Conservation (phyloP, 2,797 vertebrate genomes). For the Halcyon badia region DNA sequence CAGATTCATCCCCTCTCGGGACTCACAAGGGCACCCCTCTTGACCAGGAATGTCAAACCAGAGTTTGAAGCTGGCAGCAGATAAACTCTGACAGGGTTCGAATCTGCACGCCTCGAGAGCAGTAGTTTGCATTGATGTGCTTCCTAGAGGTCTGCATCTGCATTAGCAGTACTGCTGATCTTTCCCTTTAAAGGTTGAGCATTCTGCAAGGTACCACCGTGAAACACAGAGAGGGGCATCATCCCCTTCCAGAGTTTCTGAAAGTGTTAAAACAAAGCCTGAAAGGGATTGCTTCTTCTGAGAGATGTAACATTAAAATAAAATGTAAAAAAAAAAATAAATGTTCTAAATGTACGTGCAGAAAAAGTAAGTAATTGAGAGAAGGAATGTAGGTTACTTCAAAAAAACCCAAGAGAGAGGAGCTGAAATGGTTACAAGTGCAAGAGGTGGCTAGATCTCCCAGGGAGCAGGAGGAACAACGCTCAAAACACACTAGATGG, state of each 20-base stretch:
- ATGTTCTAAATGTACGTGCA: neutral
- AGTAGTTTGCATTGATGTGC: slow-evolving; percentile 18
- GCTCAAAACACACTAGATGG: neutral
- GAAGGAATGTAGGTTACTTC: neutral
- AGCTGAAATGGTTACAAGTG: neutral
- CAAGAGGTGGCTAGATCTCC: neutral
- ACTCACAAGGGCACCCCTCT: slow-evolving; percentile 46
- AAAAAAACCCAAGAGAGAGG: neutral
- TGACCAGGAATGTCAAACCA: slow-evolving; percentile 66
- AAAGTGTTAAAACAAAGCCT: neutral
- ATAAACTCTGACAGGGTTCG: slow-evolving; percentile 39
- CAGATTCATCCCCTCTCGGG: slow-evolving; percentile 16
- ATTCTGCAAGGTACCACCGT: neutral
- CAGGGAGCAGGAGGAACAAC: neutral
- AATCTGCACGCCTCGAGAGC: slow-evolving; percentile 24
- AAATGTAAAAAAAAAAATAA: neutral
- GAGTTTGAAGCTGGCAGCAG: slow-evolving; percentile 51
- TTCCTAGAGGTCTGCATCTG: slow-evolving; percentile 39
- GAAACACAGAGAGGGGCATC: neutral
- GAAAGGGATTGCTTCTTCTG: neutral
- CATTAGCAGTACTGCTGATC: slow-evolving; percentile 20
- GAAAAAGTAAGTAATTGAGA: neutral
- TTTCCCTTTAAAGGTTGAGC: neutral
- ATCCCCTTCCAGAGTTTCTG: neutral
- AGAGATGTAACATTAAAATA: neutral